phyloP scores from a whole-genome alignment of 92 coral and sea anemone species.

The Nematostella vectensis region DNA sequence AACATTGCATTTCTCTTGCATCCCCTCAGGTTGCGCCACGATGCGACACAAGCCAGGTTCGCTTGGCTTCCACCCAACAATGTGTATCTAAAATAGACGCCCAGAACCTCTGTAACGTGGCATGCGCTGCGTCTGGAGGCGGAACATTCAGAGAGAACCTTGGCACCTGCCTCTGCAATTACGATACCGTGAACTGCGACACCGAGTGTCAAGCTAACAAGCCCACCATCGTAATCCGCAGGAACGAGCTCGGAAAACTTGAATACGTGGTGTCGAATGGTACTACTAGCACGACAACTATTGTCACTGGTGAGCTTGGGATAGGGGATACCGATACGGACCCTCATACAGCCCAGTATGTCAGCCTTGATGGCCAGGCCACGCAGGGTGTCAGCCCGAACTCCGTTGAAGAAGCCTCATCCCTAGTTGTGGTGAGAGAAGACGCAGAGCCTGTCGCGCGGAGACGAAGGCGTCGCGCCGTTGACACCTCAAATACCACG shows the following conservation, averaged over 20 bases:
- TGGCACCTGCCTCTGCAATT: constrained; percentile 55
- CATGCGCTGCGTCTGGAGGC: constrained; percentile 8
- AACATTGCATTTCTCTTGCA: not conserved
- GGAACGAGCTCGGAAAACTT: constrained; percentile 13
- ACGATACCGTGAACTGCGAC: constrained; percentile 44
- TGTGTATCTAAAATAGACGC: constrained; percentile 45
- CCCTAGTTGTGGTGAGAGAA: no score
- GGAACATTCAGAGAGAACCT: constrained; percentile 29
- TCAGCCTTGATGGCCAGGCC: no score
- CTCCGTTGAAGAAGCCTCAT: no score
- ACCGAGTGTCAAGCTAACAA: constrained; percentile 28
- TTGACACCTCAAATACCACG: constrained; percentile 15
- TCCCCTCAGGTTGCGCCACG: constrained; percentile 56
- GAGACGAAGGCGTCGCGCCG: constrained; percentile 41
- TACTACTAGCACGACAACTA: not conserved
- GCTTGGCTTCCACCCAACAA: constrained; percentile 43
- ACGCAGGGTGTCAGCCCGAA: no score
- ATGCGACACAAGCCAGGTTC: constrained; percentile 54
- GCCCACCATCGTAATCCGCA: constrained; percentile 19
- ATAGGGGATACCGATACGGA: no score
- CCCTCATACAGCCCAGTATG: no score
- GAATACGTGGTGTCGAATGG: constrained; percentile 5
- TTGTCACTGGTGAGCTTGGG: constrained; percentile 35
- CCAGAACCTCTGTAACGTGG: constrained; percentile 6
- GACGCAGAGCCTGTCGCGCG: no score